Evolutionary conservation across 2,113 vertebrate species (phyloP).

Genomic region (Sceloporus tristichus): DNA sequence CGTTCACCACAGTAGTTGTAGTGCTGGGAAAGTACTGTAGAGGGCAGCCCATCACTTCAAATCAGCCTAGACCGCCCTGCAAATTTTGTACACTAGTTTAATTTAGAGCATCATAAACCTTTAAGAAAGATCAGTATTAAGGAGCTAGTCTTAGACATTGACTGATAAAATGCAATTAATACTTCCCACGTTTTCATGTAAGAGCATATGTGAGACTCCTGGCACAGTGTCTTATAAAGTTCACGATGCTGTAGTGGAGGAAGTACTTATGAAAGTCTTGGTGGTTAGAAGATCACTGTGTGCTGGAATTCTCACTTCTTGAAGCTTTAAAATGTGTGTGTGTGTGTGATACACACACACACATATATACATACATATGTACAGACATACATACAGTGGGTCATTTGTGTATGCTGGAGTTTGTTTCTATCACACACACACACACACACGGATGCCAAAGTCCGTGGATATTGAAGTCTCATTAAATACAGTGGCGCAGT

Average conservation of each 20-base stretch:
- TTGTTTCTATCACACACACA: not conserved
- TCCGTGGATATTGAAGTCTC: too few species aligned
- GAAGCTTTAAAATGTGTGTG: not conserved
- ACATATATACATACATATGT: too few species aligned
- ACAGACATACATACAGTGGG: too few species aligned
- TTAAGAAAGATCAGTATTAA: not conserved
- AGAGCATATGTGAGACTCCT: not conserved
- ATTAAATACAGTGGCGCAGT: too few species aligned
- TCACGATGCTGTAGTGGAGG: not conserved
- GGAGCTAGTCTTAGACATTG: not conserved
- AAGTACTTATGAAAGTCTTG: not conserved
- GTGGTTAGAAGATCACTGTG: too few species aligned
- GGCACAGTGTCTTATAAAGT: not conserved
- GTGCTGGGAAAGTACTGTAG: conserved; percentile 51
- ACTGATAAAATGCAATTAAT: not conserved
- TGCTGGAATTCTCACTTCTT: not conserved
- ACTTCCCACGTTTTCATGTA: not conserved
- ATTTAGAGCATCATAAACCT: not conserved
- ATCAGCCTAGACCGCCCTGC: not conserved
- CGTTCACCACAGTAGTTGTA: conserved; percentile 26
- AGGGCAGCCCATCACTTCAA: conserved; percentile 64
- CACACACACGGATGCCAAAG: too few species aligned
- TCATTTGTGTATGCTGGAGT: not conserved
- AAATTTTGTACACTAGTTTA: not conserved
- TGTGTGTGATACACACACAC: not conserved